A percentile compares a stretch with the other conserved stretches of the same genome.
Conservation (phyloP, 1,140 invertebrate species). For the Lordiphosa collinella region DNA sequence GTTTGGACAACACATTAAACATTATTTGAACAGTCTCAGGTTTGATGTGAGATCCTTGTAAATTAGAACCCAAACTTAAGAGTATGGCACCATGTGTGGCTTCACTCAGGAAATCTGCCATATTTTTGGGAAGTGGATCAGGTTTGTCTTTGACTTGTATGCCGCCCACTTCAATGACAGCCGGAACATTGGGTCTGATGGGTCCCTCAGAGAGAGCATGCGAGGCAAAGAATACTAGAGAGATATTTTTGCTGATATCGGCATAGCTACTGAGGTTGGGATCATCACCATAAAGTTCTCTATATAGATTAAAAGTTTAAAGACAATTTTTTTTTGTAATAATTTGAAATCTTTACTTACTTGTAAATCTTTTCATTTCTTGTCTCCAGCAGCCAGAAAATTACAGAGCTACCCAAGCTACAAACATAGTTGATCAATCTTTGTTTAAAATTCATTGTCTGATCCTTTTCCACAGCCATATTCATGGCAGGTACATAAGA, state of each 20-base stretch:
- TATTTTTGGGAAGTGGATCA: conserved; percentile 52
- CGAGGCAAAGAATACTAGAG: conserved; percentile 43
- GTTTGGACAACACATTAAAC: conserved; percentile 78
- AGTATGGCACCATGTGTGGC: conserved; percentile 80
- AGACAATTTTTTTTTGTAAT: rapidly evolving
- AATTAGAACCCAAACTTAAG: conserved; percentile 82
- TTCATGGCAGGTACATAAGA: conserved; percentile 35
- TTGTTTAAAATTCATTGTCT: conserved; percentile 16
- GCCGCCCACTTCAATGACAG: conserved; percentile 78
- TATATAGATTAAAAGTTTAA: neutral
- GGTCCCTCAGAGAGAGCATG: conserved; percentile 48
- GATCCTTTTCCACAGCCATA: conserved; percentile 3
- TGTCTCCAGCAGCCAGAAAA: conserved; percentile 19
- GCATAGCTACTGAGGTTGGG: conserved; percentile 20
- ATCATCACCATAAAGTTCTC: conserved; percentile 39
- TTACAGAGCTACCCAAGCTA: neutral
- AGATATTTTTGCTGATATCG: conserved; percentile 53
- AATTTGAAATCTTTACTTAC: conserved; percentile 7
- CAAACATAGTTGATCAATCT: conserved; percentile 9
- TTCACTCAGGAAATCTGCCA: conserved; percentile 41
- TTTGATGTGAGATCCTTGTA: conserved; percentile 78
- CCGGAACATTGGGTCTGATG: conserved; percentile 70
- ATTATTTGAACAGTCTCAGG: conserved; percentile 76
- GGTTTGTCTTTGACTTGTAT: conserved; percentile 71
- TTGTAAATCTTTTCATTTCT: conserved; percentile 23